Percentiles rank a stretch among this genome's conserved stretches.
Conservation (phyloP, 2,888 invertebrate species). For the Amblyjoppa fuscipennis region DNA sequence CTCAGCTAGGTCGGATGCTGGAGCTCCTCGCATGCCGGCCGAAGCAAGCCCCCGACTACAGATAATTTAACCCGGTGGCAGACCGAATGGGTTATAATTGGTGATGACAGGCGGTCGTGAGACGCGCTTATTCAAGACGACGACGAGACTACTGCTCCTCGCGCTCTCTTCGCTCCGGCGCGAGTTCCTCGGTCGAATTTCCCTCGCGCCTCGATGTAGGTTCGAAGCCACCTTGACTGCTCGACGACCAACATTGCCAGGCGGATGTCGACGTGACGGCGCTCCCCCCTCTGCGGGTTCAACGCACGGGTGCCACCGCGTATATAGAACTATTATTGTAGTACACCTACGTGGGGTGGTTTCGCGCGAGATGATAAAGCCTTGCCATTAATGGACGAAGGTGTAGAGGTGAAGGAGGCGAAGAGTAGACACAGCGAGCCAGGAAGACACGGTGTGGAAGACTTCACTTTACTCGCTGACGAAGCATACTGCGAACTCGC, state of each 20-base stretch:
- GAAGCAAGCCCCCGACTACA: constrained; percentile 71
- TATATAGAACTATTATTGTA: constrained; percentile 16
- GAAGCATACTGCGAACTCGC: constrained; percentile 26
- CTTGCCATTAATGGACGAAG: constrained; percentile 35
- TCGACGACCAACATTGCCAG: constrained; percentile 12
- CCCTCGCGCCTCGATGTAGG: constrained; percentile 43
- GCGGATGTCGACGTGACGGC: constrained; percentile 18
- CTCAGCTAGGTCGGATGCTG: constrained; percentile 10
- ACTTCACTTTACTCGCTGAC: constrained; percentile 46
- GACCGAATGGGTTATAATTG: constrained; percentile 83
- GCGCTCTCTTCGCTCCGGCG: constrained; percentile 33
- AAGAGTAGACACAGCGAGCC: background rate
- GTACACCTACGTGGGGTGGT: constrained; percentile 9
- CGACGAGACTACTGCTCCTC: constrained; percentile 48
- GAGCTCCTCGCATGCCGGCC: constrained; percentile 48
- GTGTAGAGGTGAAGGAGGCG: background rate
- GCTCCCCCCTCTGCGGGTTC: background rate
- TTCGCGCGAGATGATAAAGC: constrained; percentile 31
- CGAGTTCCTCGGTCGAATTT: constrained; percentile 44
- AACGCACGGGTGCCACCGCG: background rate
- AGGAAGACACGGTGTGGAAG: constrained; percentile 10
- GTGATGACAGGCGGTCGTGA: constrained; percentile 81
- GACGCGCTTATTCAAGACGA: constrained; percentile 61
- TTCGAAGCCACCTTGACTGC: constrained; percentile 46
- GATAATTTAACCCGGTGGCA: constrained; percentile 80